A percentile compares a stretch with the other conserved stretches of the same genome.
These are phyloP conservation scores for Mus caroli DNA, from an alignment of 2,797 vertebrate species.

Conservation along the genomic window DNA sequence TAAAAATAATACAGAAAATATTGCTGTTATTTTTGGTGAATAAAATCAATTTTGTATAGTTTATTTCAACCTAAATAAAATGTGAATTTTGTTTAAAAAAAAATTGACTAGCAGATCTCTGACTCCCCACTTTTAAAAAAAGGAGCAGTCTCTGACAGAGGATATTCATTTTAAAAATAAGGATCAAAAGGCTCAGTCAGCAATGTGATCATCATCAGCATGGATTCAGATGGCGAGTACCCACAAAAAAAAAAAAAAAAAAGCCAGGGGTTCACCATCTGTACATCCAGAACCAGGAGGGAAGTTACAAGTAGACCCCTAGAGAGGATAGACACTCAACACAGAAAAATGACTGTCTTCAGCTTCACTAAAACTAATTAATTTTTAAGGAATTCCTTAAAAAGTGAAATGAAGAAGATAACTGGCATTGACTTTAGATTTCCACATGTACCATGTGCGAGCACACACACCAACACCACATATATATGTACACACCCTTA, in stretches of 20 bases:
- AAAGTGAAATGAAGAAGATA: background rate
- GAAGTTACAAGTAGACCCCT: background rate
- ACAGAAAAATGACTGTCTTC: background rate
- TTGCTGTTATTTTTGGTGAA: conserved; percentile 88
- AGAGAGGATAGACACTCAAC: background rate
- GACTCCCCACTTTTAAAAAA: background rate
- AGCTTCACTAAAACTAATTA: background rate
- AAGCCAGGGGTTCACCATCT: background rate
- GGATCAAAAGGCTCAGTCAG: background rate
- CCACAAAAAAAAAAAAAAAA: background rate
- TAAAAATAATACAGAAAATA: conserved; percentile 85
- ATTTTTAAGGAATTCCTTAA: background rate
- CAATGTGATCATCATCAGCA: background rate
- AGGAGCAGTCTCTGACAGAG: background rate
- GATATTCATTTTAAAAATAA: background rate
- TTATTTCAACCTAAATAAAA: conserved; percentile 90
- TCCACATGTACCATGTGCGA: background rate
- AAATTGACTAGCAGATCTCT: background rate
- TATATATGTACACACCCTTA: background rate
- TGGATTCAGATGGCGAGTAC: background rate
- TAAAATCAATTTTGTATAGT: conserved; percentile 89
- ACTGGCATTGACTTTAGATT: background rate
- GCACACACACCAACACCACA: background rate
- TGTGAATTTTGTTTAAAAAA: conserved; percentile 89
- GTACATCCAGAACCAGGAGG: background rate